Evolutionary conservation across 2,113 vertebrate genomes (phyloP).

Genomic region (Tachysurus vachellii): DNA sequence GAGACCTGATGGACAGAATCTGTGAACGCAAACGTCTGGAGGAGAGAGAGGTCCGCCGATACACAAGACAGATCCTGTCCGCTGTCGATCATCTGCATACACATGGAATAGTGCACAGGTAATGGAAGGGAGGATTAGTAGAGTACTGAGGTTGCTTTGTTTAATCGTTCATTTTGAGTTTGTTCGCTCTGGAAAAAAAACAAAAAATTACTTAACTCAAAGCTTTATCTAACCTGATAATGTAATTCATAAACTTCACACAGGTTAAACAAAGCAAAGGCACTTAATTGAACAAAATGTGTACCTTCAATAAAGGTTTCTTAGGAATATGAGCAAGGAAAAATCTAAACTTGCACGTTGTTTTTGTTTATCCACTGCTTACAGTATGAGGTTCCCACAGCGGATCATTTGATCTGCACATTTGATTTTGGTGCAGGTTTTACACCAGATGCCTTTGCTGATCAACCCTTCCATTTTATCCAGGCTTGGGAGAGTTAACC

Average conservation of each 20-base stretch:
- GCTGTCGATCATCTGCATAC: constrained; percentile 77
- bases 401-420: too few relatives aligned
- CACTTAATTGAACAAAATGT: not conserved
- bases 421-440: too few relatives aligned
- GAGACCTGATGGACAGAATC: constrained; percentile 83
- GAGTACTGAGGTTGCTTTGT: not conserved
- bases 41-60: constrained; percentile 78
- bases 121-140: not conserved
- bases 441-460: too few relatives aligned
- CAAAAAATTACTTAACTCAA: not conserved
- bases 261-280: not conserved
- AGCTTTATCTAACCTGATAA: not conserved
- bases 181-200: not conserved
- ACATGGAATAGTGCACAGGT: constrained; percentile 81
- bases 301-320: not conserved
- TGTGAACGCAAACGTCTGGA: constrained; percentile 78
- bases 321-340: not conserved
- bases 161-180: not conserved
- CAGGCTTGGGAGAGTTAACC: too few relatives aligned
- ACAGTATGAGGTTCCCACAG: too few relatives aligned
- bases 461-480: too few relatives aligned
- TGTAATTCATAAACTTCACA: not conserved
- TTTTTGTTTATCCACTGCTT: too few relatives aligned
- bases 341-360: not conserved
- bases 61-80: constrained; percentile 79